Evolutionary conservation across 2,797 vertebrate species (phyloP).

Genomic region (Labeo calbasu): DNA sequence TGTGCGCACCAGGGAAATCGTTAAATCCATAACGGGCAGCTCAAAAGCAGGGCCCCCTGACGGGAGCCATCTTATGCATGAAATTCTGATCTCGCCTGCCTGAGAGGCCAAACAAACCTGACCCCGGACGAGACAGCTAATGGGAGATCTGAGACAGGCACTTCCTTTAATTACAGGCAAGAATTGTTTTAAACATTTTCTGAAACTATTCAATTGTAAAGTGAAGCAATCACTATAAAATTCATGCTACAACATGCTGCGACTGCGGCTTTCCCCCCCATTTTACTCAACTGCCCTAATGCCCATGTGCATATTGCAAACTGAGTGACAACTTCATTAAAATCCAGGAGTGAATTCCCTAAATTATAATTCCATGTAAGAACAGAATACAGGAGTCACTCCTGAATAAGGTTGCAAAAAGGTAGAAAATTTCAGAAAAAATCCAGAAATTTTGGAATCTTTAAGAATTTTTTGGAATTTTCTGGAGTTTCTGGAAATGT

Average conservation of each 20-base stretch:
- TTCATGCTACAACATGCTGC: not conserved
- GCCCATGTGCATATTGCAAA: not conserved
- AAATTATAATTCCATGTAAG: not conserved
- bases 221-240: not conserved
- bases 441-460: too few relatives aligned
- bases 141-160: not conserved
- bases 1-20: constrained; percentile 69
- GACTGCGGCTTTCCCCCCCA: not conserved
- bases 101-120: constrained; percentile 66
- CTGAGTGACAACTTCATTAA: not conserved
- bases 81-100: constrained; percentile 69
- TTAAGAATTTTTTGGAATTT: too few relatives aligned
- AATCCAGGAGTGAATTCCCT: not conserved
- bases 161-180: not conserved
- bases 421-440: too few relatives aligned
- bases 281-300: not conserved
- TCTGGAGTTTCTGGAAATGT: too few relatives aligned
- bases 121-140: constrained; percentile 41
- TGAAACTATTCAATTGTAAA: not conserved
- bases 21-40: constrained; percentile 72
- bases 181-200: not conserved
- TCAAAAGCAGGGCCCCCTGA: constrained; percentile 50
- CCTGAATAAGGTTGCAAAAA: not conserved
- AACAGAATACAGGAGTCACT: not conserved
- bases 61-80: constrained; percentile 70